Evolutionary conservation across 2,113 vertebrate genomes (phyloP).

Genomic region (Neotoma lepida): DNA sequence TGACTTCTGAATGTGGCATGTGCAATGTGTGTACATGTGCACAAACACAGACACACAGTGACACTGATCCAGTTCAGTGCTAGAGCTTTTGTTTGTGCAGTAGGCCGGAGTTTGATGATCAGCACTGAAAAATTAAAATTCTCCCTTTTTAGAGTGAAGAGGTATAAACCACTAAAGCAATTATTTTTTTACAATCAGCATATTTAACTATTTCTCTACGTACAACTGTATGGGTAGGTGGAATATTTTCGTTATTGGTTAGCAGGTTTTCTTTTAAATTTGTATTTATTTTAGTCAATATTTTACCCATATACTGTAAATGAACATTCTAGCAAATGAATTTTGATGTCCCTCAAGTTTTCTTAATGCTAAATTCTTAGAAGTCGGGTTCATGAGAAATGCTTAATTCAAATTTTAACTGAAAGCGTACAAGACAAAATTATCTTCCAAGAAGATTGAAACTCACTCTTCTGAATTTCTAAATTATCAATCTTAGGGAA

Average conservation of each 20-base stretch:
- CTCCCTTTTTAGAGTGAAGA: slow-evolving; percentile 31
- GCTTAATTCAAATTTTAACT: slow-evolving; percentile 38
- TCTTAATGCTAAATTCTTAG: slow-evolving; percentile 27
- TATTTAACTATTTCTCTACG: slow-evolving; percentile 43
- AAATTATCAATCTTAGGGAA: background rate
- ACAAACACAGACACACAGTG: background rate
- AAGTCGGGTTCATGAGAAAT: slow-evolving; percentile 54
- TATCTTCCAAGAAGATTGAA: background rate
- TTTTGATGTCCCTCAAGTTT: slow-evolving; percentile 44
- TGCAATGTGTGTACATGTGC: background rate
- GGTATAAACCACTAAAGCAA: slow-evolving; percentile 44
- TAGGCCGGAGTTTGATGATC: background rate
- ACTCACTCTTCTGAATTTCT: slow-evolving; percentile 13
- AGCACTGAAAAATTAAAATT: background rate
- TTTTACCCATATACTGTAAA: slow-evolving; percentile 43
- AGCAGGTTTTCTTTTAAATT: background rate
- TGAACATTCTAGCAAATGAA: background rate
- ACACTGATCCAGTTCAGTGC: background rate
- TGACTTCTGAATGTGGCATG: background rate
- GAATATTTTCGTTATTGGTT: background rate
- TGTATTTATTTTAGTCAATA: slow-evolving; percentile 12
- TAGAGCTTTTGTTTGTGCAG: background rate
- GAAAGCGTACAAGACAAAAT: slow-evolving; percentile 22
- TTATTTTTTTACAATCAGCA: background rate
- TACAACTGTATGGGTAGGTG: background rate